phyloP scores from a whole-genome alignment of 2,113 vertebrate species.

The Theropithecus gelada region DNA sequence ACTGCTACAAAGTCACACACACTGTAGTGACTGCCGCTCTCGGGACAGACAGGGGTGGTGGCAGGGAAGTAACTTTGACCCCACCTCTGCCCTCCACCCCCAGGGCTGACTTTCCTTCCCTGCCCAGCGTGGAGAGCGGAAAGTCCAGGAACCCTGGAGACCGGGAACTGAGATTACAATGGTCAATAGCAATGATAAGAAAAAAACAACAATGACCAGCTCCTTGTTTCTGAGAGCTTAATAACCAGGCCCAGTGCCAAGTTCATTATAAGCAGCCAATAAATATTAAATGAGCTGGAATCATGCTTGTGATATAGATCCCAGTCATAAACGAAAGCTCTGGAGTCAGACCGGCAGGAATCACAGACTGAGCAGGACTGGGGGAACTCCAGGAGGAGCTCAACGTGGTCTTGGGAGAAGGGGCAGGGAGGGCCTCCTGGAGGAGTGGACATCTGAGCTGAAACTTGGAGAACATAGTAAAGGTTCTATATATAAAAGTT shows the following conservation, averaged over 20 bases:
- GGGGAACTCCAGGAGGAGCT: background rate
- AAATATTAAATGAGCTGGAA: background rate
- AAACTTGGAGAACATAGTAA: background rate
- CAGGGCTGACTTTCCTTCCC: background rate
- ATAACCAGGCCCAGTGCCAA: background rate
- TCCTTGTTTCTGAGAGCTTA: background rate
- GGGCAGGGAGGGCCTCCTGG: background rate
- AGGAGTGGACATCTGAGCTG: background rate
- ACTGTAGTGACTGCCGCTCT: background rate
- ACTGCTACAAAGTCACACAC: background rate
- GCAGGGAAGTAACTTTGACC: background rate
- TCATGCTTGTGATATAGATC: too few relatives aligned
- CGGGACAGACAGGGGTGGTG: background rate
- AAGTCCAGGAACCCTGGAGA: background rate
- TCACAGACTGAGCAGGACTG: background rate
- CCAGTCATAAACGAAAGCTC: background rate
- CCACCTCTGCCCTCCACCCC: background rate
- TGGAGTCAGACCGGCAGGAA: background rate
- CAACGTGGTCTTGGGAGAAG: too few relatives aligned
- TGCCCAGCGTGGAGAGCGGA: background rate
- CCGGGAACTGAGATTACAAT: background rate
- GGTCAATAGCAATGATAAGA: too few relatives aligned
- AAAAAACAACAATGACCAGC: background rate
- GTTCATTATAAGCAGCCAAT: background rate
- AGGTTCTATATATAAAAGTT: background rate